Evolutionary conservation across 2,797 vertebrate genomes (phyloP).

Genomic region (Halcyon smyrnensis): DNA sequence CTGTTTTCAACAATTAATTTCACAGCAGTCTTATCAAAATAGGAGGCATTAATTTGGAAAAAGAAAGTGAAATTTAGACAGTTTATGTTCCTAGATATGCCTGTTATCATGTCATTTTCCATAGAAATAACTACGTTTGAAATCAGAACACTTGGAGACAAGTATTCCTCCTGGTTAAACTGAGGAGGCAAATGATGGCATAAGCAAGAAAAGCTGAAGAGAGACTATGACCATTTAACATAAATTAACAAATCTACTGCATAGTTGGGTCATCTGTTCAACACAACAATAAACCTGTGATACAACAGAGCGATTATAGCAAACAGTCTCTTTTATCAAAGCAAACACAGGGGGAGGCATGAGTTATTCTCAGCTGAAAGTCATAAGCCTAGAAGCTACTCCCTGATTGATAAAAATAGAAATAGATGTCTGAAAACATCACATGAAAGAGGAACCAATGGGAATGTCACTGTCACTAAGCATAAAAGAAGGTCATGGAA

Average conservation of each 20-base stretch:
- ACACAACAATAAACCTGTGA: neutral
- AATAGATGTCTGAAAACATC: slow-evolving; percentile 56
- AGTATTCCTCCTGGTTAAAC: neutral
- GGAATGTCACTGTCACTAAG: neutral
- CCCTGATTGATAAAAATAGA: slow-evolving; percentile 40
- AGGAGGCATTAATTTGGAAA: neutral
- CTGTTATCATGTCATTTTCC: neutral
- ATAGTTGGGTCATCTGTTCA: neutral
- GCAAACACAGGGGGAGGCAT: neutral
- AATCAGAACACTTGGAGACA: neutral
- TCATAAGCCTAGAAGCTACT: slow-evolving; percentile 50
- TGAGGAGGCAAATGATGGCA: neutral
- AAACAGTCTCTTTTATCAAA: neutral
- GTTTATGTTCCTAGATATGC: neutral
- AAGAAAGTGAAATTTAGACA: neutral
- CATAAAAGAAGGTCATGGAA: slow-evolving; percentile 1
- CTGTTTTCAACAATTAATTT: neutral
- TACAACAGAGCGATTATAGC: neutral
- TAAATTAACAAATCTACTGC: neutral
- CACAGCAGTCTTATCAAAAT: neutral
- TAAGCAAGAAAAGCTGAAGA: neutral
- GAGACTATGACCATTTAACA: neutral
- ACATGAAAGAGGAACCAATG: slow-evolving; percentile 43
- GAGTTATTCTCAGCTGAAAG: slow-evolving; percentile 56
- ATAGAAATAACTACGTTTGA: neutral